Base-by-base conservation (phyloP, 2,113 vertebrate genomes). In the Tyrannus savana region DNA sequence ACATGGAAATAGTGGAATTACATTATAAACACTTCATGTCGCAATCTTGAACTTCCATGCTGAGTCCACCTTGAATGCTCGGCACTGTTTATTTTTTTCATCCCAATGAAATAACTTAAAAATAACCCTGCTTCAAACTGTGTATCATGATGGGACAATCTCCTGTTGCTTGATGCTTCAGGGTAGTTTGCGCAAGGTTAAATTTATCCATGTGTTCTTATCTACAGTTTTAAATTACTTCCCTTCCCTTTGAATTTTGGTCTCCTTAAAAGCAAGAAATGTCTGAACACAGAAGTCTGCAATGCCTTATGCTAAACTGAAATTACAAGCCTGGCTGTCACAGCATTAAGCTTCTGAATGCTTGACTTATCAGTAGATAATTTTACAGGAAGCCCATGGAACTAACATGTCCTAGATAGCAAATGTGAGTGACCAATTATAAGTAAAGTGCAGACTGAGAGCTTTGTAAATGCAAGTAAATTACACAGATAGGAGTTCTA, bases 401-500 rank as follows among this genome's bases (percentile, higher is more conserved):
- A 93, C 89, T 35, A 87, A 93, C 91, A 42, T 82, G 77, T 94
- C 77, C 68, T 69, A 89, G 71, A 77, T 89, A 94, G 17, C 39
- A 93, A 92, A 96, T 87, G 23, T 60, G 76, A 94, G 74, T 69
- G 76, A 87, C 82, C 73, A 89, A 73, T 93, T 95, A 87, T 53
- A 66, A 86, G 33, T 58, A 88, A 95, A 96, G 42, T 87, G 63
- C 55, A 96, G 87, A 77, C 85, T 82, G 88, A 95, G 62, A 94
- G 86, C 63, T 89, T 81, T 88, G 39, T 67, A 96, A 96, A 91
- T 94, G 82, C 46, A 94, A 76, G 58, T 73, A 93, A 82, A 95
- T 96, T 84, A 67, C 28, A 85, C 7, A 75, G 87, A 88, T 56
- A 72, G 80, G 58, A 75, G 39, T 71, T 67, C 35, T 91, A 79